Evolutionary conservation across 2,113 vertebrate genomes (phyloP).

Genomic region (Chamaetylas fuelleborni): DNA sequence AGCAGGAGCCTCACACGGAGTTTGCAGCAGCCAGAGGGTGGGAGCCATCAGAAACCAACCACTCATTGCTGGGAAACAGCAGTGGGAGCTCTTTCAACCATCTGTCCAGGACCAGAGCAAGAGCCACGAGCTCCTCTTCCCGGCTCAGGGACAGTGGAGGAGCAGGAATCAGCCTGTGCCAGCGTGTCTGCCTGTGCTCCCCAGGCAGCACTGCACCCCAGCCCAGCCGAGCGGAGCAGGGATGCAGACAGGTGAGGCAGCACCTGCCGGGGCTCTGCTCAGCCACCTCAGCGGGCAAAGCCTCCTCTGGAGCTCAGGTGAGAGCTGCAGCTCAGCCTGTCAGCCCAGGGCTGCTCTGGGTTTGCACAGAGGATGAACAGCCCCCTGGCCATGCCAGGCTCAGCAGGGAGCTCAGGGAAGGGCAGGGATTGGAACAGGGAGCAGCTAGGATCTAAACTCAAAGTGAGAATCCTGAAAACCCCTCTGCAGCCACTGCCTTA

Average conservation of each 20-base stretch:
- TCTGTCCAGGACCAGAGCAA: background rate
- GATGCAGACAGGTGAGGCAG: background rate
- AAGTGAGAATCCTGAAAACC: background rate
- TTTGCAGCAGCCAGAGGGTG: accelerated
- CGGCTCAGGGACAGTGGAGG: accelerated
- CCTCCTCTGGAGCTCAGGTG: accelerated
- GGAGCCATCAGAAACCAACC: background rate
- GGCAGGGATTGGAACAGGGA: background rate
- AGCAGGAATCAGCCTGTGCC: too few species aligned
- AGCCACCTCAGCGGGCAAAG: accelerated
- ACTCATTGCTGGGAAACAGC: accelerated
- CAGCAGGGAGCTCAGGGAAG: background rate
- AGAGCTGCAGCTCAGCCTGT: background rate
- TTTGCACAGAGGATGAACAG: accelerated
- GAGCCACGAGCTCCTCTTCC: background rate
- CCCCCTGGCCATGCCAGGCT: background rate
- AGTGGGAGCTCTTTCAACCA: accelerated
- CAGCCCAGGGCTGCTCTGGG: background rate
- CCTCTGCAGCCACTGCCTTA: background rate
- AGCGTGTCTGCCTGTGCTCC: too few species aligned
- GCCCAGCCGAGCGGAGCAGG: accelerated
- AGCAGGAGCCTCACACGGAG: background rate
- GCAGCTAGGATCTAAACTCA: background rate
- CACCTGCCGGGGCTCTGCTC: background rate
- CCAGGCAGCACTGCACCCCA: accelerated